Evolutionary conservation across 1,140 invertebrate species (phyloP).

Genomic region (Ctenoplectra terminalis): DNA sequence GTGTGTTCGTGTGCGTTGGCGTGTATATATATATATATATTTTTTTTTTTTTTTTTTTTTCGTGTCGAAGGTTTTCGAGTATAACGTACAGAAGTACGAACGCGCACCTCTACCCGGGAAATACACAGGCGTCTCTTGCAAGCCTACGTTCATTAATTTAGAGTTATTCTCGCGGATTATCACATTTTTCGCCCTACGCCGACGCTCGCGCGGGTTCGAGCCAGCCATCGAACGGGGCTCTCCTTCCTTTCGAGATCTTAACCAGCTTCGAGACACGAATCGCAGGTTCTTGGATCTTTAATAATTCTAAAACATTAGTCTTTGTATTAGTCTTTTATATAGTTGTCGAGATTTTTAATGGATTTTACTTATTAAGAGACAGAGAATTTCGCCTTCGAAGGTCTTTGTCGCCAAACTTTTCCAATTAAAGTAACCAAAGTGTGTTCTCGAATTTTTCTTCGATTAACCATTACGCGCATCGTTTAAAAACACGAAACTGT

Average conservation of each 20-base stretch:
- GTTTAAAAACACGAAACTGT: too few relatives aligned
- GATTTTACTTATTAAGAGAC: too few relatives aligned
- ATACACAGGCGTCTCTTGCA: conserved; percentile 38
- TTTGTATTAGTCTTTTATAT: too few relatives aligned
- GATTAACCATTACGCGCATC: too few relatives aligned
- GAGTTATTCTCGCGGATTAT: conserved; percentile 78
- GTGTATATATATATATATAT: not conserved
- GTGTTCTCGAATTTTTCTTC: too few relatives aligned
- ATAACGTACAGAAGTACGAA: conserved; percentile 21
- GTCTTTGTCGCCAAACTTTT: not conserved
- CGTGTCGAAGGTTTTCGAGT: conserved; percentile 19
- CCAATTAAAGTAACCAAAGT: too few relatives aligned
- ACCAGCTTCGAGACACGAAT: not conserved
- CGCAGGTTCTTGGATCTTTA: not conserved
- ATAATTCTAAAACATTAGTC: too few relatives aligned
- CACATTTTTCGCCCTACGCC: conserved; percentile 77
- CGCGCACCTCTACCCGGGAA: conserved; percentile 20
- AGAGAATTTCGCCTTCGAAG: not conserved
- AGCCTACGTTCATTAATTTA: conserved; percentile 70
- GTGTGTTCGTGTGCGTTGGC: not conserved
- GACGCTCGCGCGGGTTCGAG: conserved; percentile 47
- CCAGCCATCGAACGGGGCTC: conserved; percentile 49
- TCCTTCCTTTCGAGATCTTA: not conserved
- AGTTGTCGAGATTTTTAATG: too few relatives aligned
- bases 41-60: too few relatives aligned